Conservation (phyloP, 2,888 invertebrate species). For the Acleris laterana region DNA sequence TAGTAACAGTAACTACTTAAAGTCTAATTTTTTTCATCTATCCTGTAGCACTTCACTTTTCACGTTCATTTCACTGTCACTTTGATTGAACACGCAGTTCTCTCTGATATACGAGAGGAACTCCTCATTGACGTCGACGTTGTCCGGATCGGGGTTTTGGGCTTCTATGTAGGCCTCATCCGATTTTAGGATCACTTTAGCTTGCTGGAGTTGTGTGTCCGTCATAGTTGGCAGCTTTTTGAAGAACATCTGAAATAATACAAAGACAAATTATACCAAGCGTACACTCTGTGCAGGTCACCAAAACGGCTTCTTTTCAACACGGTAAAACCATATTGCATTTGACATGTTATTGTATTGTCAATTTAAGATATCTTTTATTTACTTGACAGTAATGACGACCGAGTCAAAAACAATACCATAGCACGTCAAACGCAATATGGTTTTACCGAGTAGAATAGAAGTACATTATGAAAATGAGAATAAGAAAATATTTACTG, state of each 20-base stretch:
- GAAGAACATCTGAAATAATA: constrained; percentile 67
- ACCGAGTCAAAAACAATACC: too few species aligned
- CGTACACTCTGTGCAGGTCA: too few species aligned
- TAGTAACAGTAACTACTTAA: neutral
- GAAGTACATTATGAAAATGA: too few species aligned
- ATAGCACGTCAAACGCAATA: too few species aligned
- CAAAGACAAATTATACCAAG: neutral
- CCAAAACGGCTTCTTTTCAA: too few species aligned
- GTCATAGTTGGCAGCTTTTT: constrained; percentile 64
- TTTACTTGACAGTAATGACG: too few species aligned
- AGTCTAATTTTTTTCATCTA: neutral
- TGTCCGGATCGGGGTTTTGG: neutral
- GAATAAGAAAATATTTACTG: too few species aligned
- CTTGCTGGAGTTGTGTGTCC: constrained; percentile 55
- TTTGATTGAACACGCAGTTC: neutral
- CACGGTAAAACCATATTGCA: too few species aligned
- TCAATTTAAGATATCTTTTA: too few species aligned
- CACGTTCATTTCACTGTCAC: neutral
- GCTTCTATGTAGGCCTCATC: constrained; percentile 37
- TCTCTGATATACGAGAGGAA: constrained; percentile 22
- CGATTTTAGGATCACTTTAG: constrained; percentile 54
- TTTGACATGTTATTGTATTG: too few species aligned
- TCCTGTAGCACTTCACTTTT: constrained; percentile 5
- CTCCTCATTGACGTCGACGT: constrained; percentile 24
- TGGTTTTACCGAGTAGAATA: too few species aligned